Evolutionary conservation across 2,797 vertebrate species (phyloP), one percentile per base, ranked within the genome.

Genomic region (Tokudaia tokunoshimensis): DNA sequence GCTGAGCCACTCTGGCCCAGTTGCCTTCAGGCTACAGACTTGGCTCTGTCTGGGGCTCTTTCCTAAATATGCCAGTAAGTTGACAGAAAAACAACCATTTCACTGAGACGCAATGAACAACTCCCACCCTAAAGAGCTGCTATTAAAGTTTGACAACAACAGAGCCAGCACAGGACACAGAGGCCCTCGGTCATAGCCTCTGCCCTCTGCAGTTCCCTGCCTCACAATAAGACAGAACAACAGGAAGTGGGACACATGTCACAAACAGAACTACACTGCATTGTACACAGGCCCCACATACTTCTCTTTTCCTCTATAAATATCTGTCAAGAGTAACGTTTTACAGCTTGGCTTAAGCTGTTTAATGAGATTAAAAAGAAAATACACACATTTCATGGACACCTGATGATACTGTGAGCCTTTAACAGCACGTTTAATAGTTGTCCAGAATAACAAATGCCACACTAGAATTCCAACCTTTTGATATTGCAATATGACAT

Each of bases 331-430:
- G 87, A 87, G 76, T 78, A 92, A 29, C 67, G 89, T 34, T 76
- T 92, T 17, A 76, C 6, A 81, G 79, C 19, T 70, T n/a, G 82
- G 80, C 63, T 75, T 57, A 76, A 44, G 4, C 57, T 89, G 41
- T 83, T 88, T 67, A 70, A 85, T 79, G 61, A 79, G 44, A 87
- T 34, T 93, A 92, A 72, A 93, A 92, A 94, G 8, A 9, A 92
- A 89, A 94, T 61, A 78, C 63, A 89, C 76, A 76, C 55, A 95
- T 85, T 88, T 52, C 14, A 13, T 55, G 74, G 41, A 75, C 6
- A 6, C 55, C 34, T 97, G 50, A 75, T 52, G 57, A 79, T 26
- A 75, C 1, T 31, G 24, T 89, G 47, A 55, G 50, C 8, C 11
- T n/a, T 14, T 57, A 70, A 79, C 37, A 11, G 13, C 74, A 22